These are phyloP conservation scores for Calephelis virginiensis DNA, from an alignment of 1,140 invertebrate genomes.

Conservation along the genomic window DNA sequence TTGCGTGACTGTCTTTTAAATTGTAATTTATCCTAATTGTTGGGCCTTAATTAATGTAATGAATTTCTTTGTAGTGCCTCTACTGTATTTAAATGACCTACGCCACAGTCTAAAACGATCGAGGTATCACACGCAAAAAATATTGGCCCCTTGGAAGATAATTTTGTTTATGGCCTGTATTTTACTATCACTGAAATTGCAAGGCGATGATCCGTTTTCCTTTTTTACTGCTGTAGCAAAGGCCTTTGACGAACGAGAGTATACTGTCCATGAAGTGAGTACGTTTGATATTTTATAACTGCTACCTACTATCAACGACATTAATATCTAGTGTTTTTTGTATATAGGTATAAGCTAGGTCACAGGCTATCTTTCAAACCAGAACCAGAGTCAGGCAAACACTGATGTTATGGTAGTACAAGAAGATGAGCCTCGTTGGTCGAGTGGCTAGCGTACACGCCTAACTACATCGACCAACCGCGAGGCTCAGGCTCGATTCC, in stretches of 20 bases:
- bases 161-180: constrained; percentile 86
- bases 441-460: too few species aligned
- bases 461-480: too few species aligned
- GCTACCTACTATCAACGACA: too few species aligned
- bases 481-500: too few species aligned
- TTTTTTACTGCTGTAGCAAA: constrained; percentile 85
- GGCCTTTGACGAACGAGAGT: constrained; percentile 87
- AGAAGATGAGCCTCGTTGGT: too few species aligned
- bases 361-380: too few species aligned
- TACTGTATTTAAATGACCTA: constrained; percentile 70
- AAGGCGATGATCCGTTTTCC: constrained; percentile 84
- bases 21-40: too few species aligned
- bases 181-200: constrained; percentile 84
- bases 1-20: too few species aligned
- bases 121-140: constrained; percentile 92
- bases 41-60: not conserved
- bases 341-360: too few species aligned
- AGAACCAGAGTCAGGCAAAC: too few species aligned
- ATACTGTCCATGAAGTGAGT: constrained; percentile 84
- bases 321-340: too few species aligned
- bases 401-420: too few species aligned
- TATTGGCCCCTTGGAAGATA: constrained; percentile 93
- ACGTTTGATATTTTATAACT: not conserved
- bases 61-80: constrained; percentile 31
- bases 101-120: constrained; percentile 86